Percentiles rank a stretch among this genome's conserved stretches.
Evolutionary conservation across 2,113 vertebrate species (phyloP).

Genomic region (Siniperca knerii): DNA sequence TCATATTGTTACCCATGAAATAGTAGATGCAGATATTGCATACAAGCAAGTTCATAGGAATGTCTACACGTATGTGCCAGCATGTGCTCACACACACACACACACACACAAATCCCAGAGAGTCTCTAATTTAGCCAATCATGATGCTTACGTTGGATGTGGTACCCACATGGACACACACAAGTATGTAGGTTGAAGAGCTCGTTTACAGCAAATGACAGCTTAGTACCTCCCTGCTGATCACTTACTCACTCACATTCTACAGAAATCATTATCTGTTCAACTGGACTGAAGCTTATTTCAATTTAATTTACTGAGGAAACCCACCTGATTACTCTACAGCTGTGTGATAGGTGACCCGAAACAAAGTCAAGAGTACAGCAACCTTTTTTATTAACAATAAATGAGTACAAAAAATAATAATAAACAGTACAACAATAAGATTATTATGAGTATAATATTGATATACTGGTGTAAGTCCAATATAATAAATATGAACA

Average conservation of each 20-base stretch:
- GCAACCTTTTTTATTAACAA: background rate
- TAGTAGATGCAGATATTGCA: background rate
- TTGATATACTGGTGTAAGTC: background rate
- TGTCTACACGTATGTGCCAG: background rate
- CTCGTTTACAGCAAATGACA: background rate
- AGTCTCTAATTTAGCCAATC: conserved; percentile 27
- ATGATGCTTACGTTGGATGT: conserved; percentile 31
- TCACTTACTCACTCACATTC: background rate
- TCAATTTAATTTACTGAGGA: conserved; percentile 5
- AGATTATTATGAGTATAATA: background rate
- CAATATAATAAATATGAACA: background rate
- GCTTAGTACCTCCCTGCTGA: conserved; percentile 6
- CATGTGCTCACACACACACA: background rate
- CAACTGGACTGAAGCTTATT: background rate
- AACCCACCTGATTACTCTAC: background rate
- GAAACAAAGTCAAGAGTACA: background rate
- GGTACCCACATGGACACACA: background rate
- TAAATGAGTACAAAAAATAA: background rate
- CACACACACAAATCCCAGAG: background rate
- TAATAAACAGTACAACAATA: background rate
- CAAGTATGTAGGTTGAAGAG: conserved; percentile 3
- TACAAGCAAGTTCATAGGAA: background rate
- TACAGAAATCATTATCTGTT: conserved; percentile 13
- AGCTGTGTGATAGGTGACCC: conserved; percentile 7
- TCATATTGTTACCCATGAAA: conserved; percentile 26